These are phyloP conservation scores for Drosophila pegasa DNA, from an alignment of 2,888 invertebrate genomes.

Conservation along the genomic window DNA sequence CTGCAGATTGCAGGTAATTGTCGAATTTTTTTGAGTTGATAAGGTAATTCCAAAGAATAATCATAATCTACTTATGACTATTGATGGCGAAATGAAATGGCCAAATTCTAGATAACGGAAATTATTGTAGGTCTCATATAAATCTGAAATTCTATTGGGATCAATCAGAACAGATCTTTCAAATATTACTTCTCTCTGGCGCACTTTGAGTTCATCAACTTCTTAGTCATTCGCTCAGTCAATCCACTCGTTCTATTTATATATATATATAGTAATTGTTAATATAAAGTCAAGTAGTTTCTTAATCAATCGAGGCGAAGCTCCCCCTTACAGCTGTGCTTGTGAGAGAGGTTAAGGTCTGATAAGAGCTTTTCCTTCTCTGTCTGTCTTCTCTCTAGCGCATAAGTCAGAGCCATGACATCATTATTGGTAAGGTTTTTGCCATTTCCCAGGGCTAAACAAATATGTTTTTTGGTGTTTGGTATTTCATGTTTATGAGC, in stretches of 20 bases:
- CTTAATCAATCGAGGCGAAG: neutral
- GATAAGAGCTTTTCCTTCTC: conserved; percentile 26
- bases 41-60: conserved; percentile 20
- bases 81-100: conserved; percentile 7
- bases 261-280: neutral
- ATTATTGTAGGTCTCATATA: neutral
- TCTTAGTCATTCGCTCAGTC: neutral
- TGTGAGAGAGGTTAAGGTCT: conserved; percentile 11
- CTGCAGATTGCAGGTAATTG: conserved; percentile 11
- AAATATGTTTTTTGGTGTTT: neutral
- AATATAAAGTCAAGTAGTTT: neutral
- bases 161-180: too few relatives aligned
- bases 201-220: neutral
- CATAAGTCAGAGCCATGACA: conserved; percentile 23
- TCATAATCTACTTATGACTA: conserved; percentile 48
- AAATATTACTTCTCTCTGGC: neutral
- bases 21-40: conserved; percentile 1
- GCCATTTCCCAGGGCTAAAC: neutral
- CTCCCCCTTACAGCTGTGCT: neutral
- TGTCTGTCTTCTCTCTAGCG: neutral
- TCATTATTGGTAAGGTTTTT: conserved; percentile 14
- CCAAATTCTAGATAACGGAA: neutral
- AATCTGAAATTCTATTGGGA: too few relatives aligned
- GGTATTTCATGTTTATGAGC: conserved; percentile 37
- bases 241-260: neutral